Percentiles rank a stretch among this genome's conserved stretches.
Conservation (phyloP, 2,888 invertebrate species). For the Napeogenes sylphis region DNA sequence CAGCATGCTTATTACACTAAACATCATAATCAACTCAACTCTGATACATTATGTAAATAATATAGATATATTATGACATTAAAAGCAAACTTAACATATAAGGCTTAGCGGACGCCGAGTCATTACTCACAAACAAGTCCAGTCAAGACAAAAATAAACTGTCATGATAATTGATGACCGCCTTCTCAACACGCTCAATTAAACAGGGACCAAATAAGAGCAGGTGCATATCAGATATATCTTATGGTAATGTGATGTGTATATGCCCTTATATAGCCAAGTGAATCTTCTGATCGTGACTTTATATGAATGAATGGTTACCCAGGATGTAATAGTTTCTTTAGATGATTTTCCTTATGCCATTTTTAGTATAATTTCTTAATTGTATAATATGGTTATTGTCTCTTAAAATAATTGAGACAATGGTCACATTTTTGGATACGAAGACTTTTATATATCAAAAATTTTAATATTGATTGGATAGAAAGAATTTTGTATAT, state of each 20-base stretch:
- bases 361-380: too few relatives aligned
- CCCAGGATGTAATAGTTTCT: slow-evolving; percentile 29
- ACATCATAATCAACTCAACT: too few relatives aligned
- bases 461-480: too few relatives aligned
- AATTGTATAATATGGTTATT: too few relatives aligned
- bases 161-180: slow-evolving; percentile 60
- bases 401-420: too few relatives aligned
- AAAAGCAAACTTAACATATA: slow-evolving; percentile 17
- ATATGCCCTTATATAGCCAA: slow-evolving; percentile 32
- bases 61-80: slow-evolving; percentile 15
- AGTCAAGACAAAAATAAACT: slow-evolving; percentile 42
- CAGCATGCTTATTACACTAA: too few relatives aligned
- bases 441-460: too few relatives aligned
- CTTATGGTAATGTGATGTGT: slow-evolving; percentile 55
- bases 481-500: too few relatives aligned
- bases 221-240: slow-evolving; percentile 59
- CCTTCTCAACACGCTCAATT: slow-evolving; percentile 53
- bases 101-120: slow-evolving; percentile 30
- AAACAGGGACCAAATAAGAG: slow-evolving; percentile 53
- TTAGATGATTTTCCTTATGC: too few relatives aligned
- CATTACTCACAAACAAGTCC: slow-evolving; percentile 39
- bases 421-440: too few relatives aligned
- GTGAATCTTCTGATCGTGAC: slow-evolving; percentile 34
- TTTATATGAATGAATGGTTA: slow-evolving; percentile 47
- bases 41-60: slow-evolving; percentile 8